phyloP scores from a whole-genome alignment of 2,113 vertebrate genomes.

The Aptenodytes patagonicus region DNA sequence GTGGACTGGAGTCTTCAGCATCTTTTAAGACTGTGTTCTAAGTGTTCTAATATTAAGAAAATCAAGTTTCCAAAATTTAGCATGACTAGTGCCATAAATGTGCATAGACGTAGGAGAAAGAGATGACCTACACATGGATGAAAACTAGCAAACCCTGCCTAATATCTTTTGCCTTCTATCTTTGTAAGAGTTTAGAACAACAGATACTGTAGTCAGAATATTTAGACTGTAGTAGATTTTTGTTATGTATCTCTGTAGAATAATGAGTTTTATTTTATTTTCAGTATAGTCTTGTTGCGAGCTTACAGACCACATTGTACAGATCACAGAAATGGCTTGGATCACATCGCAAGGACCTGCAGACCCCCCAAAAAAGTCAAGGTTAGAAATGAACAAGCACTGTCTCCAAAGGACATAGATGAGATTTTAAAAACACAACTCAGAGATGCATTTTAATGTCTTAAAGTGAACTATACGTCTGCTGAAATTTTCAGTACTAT shows the following conservation, averaged over 20 bases:
- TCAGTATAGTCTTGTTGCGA: not conserved
- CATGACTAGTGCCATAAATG: not conserved
- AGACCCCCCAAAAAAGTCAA: not conserved
- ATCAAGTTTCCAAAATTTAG: not conserved
- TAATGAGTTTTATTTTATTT: not conserved
- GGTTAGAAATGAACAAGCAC: not conserved
- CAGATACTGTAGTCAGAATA: not conserved
- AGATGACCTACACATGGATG: not conserved
- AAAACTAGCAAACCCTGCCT: not conserved
- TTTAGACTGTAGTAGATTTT: not conserved
- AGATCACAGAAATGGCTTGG: not conserved
- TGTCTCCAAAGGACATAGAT: not conserved
- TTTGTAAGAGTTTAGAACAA: not conserved
- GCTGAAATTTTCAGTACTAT: not conserved
- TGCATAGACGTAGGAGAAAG: not conserved
- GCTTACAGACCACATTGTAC: not conserved
- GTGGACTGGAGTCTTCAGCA: not conserved
- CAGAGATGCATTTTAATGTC: not conserved
- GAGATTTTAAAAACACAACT: not conserved
- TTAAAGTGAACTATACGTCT: not conserved
- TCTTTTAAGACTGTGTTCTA: not conserved
- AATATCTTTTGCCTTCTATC: not conserved
- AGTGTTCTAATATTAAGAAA: not conserved
- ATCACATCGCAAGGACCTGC: not conserved
- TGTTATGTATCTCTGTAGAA: not conserved